Evolutionary conservation across 2,888 invertebrate genomes (phyloP).

Genomic region (Alentia gelatinosa): DNA sequence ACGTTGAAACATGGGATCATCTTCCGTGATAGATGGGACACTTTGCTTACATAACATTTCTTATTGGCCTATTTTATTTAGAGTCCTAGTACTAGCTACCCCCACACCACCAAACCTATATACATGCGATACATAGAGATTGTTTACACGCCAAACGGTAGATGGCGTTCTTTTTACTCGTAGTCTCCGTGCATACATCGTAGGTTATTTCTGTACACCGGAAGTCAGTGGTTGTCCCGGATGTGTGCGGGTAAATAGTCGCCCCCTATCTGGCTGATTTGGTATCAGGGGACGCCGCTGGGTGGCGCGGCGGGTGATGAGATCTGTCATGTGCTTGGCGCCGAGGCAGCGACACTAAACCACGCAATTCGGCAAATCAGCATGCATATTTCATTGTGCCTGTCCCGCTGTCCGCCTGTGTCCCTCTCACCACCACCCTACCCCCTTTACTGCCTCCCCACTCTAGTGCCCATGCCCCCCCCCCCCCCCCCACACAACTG

Average conservation of each 20-base stretch:
- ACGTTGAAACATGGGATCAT: neutral
- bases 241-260: constrained; percentile 33
- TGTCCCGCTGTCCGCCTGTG: neutral
- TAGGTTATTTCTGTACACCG: neutral
- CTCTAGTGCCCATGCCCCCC: neutral
- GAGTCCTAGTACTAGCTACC: too few species aligned
- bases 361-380: neutral
- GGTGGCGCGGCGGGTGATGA: constrained; percentile 8
- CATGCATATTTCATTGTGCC: constrained; percentile 2
- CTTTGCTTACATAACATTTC: neutral
- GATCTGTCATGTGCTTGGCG: constrained; percentile 1
- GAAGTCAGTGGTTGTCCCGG: neutral
- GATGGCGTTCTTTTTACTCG: neutral
- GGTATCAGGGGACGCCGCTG: constrained; percentile 4
- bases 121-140: neutral
- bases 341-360: neutral
- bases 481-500: neutral
- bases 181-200: neutral
- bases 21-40: neutral
- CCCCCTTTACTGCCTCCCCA: neutral
- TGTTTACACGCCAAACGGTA: neutral
- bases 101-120: neutral
- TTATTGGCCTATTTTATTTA: too few species aligned
- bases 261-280: neutral
- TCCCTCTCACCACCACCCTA: neutral